Evolutionary conservation across 2,797 vertebrate species (phyloP).

Genomic region (Molossus molossus): DNA sequence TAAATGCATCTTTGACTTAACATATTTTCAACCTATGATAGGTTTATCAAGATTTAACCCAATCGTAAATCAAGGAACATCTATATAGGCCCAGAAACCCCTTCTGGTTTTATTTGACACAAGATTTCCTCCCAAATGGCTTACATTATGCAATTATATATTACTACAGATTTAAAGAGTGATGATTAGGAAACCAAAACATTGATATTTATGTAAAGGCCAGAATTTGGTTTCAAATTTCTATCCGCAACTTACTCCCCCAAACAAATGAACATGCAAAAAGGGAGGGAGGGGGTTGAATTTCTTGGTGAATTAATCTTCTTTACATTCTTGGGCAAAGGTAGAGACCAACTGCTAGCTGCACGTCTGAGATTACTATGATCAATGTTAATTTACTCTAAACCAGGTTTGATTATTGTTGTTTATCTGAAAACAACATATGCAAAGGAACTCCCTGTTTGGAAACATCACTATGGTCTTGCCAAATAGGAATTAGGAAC

Average conservation of each 20-base stretch:
- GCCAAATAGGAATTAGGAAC: constrained; percentile 66
- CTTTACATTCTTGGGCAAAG: constrained; percentile 54
- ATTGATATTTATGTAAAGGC: not conserved
- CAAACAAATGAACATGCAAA: not conserved
- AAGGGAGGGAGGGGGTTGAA: not conserved
- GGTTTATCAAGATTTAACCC: not conserved
- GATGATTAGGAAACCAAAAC: not conserved
- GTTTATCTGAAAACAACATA: constrained; percentile 81
- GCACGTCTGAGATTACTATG: constrained; percentile 57
- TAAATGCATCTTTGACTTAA: not conserved
- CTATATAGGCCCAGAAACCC: not conserved
- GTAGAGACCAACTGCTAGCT: constrained; percentile 69
- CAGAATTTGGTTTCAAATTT: constrained; percentile 17
- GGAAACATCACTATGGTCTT: constrained; percentile 70
- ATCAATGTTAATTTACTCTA: constrained; percentile 74
- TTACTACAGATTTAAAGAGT: constrained; percentile 30
- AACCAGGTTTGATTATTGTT: constrained; percentile 71
- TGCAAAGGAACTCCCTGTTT: constrained; percentile 55
- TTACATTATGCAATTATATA: not conserved
- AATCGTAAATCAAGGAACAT: not conserved
- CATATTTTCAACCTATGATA: not conserved
- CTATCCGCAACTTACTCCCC: not conserved
- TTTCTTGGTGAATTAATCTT: constrained; percentile 56
- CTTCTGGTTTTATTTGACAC: not conserved
- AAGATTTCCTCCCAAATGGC: not conserved